Percentiles rank a stretch among this genome's conserved stretches.
These are phyloP conservation scores for Drosophila kepulauana DNA, from an alignment of 1,140 invertebrate species.

Conservation along the genomic window DNA sequence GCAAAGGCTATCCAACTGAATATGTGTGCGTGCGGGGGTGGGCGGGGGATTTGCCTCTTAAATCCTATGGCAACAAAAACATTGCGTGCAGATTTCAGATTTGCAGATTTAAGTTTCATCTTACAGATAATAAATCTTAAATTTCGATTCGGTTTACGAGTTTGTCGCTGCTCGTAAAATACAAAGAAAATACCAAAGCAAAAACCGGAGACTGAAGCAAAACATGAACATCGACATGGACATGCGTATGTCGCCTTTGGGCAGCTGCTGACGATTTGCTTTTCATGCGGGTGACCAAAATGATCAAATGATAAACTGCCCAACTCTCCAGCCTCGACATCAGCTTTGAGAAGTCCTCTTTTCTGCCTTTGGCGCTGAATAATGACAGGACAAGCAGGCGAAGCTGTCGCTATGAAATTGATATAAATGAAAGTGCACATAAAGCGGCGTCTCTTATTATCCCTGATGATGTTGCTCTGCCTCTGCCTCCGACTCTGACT, in stretches of 20 bases:
- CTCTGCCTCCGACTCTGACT: neutral
- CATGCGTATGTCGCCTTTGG: neutral
- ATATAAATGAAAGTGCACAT: conserved; percentile 75
- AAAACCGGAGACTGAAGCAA: conserved; percentile 26
- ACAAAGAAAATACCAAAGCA: conserved; percentile 48
- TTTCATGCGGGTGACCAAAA: conserved; percentile 43
- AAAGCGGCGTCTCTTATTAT: conserved; percentile 64
- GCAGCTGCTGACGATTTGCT: neutral
- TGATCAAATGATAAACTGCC: conserved; percentile 57
- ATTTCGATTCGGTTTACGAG: conserved; percentile 75
- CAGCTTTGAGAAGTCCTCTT: neutral
- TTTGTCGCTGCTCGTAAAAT: conserved; percentile 60
- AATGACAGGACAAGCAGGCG: conserved; percentile 53
- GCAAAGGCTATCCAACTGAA: conserved; percentile 24
- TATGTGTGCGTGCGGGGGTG: too few relatives aligned
- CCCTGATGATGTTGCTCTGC: conserved; percentile 10
- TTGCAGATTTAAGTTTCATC: conserved; percentile 61
- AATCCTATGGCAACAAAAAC: conserved; percentile 15
- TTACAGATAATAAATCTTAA: conserved; percentile 80
- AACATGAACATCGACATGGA: conserved; percentile 6
- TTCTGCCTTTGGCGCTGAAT: conserved; percentile 48
- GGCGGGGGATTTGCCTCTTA: neutral
- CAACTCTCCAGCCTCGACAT: conserved; percentile 8
- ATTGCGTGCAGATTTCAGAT: conserved; percentile 53
- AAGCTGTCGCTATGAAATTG: conserved; percentile 58